A percentile compares a stretch with the other conserved stretches of the same genome.
These are phyloP conservation scores for Scaptomyza montana DNA, from an alignment of 1,140 invertebrate genomes.

Conservation along the genomic window DNA sequence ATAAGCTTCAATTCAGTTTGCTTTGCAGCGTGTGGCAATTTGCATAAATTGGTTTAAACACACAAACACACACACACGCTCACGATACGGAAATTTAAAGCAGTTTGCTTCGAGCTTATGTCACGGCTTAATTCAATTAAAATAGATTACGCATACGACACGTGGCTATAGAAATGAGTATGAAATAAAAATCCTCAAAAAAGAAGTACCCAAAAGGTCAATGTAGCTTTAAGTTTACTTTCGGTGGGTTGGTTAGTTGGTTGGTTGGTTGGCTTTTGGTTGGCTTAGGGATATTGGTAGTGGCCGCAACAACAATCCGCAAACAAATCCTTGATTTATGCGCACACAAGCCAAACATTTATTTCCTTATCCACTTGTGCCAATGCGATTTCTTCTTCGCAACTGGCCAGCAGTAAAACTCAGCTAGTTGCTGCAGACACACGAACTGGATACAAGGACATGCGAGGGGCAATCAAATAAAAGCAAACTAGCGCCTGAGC, in stretches of 20 bases:
- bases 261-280: neutral
- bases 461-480: conserved; percentile 58
- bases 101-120: conserved; percentile 46
- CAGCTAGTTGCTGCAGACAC: conserved; percentile 25
- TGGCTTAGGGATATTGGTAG: conserved; percentile 6
- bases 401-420: conserved; percentile 62
- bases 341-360: conserved; percentile 80
- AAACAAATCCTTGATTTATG: conserved; percentile 84
- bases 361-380: conserved; percentile 83
- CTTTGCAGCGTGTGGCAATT: conserved; percentile 32
- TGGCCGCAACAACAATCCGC: conserved; percentile 70
- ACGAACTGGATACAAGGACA: conserved; percentile 23
- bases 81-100: conserved; percentile 1
- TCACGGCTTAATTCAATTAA: conserved; percentile 80
- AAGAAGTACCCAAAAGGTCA: conserved; percentile 21
- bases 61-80: neutral
- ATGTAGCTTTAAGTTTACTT: conserved; percentile 34
- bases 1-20: conserved; percentile 57
- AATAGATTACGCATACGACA: conserved; percentile 77
- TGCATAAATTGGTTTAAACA: conserved; percentile 51
- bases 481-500: conserved; percentile 59
- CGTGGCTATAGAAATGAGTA: conserved; percentile 47
- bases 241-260: neutral
- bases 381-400: conserved; percentile 66
- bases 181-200: conserved; percentile 51